Evolutionary conservation across 2,888 invertebrate genomes (phyloP), one percentile per base, ranked within the genome.

Genomic region (Lumbricus terrestris): DNA sequence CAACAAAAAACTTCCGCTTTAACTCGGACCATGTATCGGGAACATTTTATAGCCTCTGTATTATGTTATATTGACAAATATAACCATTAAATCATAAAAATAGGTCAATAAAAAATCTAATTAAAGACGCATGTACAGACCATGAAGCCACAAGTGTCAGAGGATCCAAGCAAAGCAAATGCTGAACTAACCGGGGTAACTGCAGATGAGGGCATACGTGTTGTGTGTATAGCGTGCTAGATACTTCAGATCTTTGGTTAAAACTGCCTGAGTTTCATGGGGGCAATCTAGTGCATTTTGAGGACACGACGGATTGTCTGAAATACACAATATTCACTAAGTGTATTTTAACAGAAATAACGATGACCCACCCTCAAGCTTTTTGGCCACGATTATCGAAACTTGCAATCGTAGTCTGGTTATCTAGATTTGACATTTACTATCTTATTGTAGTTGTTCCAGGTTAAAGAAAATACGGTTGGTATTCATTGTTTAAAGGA

Each of bases 51-150:
- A n/a, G n/a, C n/a, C n/a, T n/a, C n/a, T n/a, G n/a, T n/a, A n/a
- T n/a, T n/a, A n/a, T n/a, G n/a, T n/a, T n/a, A n/a, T n/a, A n/a
- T n/a, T n/a, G n/a, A n/a, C n/a, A n/a, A n/a, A n/a, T n/a, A n/a
- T n/a, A n/a, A n/a, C 0, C 29, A n/a, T 69, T 69, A n/a, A 29
- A n/a, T n/a, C 16, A 69, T n/a, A 69, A n/a, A 4, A 69, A 3
- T 69, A n/a, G 8, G 1, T n/a, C 29, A 69, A 8, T 5, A 4
- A 2, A 69, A 40, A 15, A 40, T 29, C 1, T 0, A 11, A 69
- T 8, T n/a, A n/a, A 13, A 3, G n/a, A n/a, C 1, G 4, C 2
- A 0, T 5, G 1, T 29, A 8, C n/a, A 69, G 29, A n/a, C 13
- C 29, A 69, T 29, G 29, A n/a, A 69, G 69, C 13, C 69, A n/a